Evolutionary conservation across 2,888 invertebrate species (phyloP).

Genomic region (Xestia ashworthii): DNA sequence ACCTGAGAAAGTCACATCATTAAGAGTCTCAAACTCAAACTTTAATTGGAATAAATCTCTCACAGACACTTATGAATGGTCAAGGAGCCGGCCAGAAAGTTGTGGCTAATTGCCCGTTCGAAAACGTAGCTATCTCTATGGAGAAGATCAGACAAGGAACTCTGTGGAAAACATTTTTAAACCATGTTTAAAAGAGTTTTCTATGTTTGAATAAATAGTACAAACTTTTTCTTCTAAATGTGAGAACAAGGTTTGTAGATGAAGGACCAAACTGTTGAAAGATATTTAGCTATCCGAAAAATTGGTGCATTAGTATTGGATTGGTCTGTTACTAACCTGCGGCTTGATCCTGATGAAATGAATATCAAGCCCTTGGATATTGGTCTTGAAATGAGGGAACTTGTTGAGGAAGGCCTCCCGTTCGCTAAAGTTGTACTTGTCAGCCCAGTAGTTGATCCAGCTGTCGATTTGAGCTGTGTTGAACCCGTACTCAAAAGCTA

Average conservation of each 20-base stretch:
- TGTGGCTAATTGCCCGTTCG: background rate
- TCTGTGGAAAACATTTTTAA: background rate
- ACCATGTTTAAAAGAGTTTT: too few species aligned
- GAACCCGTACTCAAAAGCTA: conserved; percentile 95
- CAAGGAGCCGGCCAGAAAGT: background rate
- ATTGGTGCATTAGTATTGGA: background rate
- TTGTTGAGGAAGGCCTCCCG: conserved; percentile 93
- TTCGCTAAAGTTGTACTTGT: conserved; percentile 92
- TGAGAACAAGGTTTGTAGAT: background rate
- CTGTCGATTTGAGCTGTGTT: conserved; percentile 92
- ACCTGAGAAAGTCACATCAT: conserved; percentile 74
- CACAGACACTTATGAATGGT: background rate
- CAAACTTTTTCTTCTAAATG: too few species aligned
- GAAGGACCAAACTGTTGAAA: background rate
- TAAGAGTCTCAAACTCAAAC: background rate
- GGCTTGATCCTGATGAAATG: conserved; percentile 93
- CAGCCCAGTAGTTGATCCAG: conserved; percentile 94
- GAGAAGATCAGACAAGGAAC: background rate
- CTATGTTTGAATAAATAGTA: too few species aligned
- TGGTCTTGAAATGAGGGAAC: conserved; percentile 94
- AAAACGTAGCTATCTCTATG: background rate
- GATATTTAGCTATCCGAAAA: background rate
- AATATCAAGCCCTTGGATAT: conserved; percentile 93
- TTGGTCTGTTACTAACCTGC: conserved; percentile 68
- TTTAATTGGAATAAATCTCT: background rate